Conservation (phyloP, 2,797 vertebrate species). For the Alfaro cultratus region DNA sequence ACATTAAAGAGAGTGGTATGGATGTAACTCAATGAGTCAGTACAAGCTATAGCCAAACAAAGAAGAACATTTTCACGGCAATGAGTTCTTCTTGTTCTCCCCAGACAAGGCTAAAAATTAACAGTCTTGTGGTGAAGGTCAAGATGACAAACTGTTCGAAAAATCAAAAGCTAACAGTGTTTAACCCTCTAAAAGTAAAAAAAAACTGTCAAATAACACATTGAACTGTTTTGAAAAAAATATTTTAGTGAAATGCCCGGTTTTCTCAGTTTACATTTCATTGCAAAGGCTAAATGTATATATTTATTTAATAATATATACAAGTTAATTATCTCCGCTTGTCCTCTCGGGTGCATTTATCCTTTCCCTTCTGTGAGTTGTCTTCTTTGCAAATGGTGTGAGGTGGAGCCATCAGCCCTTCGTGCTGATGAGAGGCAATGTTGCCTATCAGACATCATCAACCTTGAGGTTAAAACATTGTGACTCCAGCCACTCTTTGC, state of each 20-base stretch:
- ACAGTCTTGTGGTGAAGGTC: background rate
- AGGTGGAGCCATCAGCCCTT: background rate
- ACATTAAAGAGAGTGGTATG: conserved; percentile 27
- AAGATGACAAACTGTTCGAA: background rate
- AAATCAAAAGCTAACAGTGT: background rate
- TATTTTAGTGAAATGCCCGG: background rate
- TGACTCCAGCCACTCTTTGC: background rate
- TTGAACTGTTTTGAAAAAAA: background rate
- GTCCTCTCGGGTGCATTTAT: background rate
- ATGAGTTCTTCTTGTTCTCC: background rate
- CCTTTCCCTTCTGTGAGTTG: background rate
- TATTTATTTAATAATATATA: background rate
- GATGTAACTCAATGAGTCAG: conserved; percentile 28
- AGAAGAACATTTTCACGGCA: conserved; percentile 12
- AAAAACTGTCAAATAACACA: background rate
- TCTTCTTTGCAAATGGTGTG: background rate
- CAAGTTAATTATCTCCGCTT: background rate
- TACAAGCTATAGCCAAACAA: background rate
- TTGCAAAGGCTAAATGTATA: background rate
- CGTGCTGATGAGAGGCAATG: background rate
- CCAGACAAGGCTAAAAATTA: background rate
- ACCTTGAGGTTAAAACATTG: background rate
- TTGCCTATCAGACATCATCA: background rate
- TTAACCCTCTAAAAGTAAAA: background rate
- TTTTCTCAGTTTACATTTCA: background rate